Evolutionary conservation across 92 coral and sea anemone genomes (phyloP).

Genomic region (Palythoa grandiflora): DNA sequence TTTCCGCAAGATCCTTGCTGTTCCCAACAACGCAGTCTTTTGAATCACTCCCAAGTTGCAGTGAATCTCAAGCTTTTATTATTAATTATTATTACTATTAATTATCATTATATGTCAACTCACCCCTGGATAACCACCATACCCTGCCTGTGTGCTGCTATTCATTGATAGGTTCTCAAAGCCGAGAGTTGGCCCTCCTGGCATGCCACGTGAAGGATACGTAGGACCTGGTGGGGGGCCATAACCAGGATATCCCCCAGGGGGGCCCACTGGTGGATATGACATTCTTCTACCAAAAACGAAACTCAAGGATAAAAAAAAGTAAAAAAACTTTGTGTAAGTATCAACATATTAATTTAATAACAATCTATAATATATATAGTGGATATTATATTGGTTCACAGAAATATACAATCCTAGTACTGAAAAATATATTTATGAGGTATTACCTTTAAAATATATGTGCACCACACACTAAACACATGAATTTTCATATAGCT

Average conservation of each 20-base stretch:
- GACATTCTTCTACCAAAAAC: not conserved
- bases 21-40: too few species aligned
- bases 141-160: slow-evolving; percentile 1
- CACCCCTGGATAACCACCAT: slow-evolving; percentile 37
- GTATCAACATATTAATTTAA: not conserved
- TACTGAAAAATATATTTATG: too few species aligned
- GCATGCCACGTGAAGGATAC: slow-evolving; percentile 43
- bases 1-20: too few species aligned
- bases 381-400: too few species aligned
- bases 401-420: too few species aligned
- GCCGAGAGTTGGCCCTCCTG: slow-evolving; percentile 75
- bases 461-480: too few species aligned
- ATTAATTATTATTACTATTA: not conserved
- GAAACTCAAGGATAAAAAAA: not conserved
- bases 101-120: not conserved
- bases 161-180: slow-evolving; percentile 63
- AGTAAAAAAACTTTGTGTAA: not conserved
- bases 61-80: too few species aligned
- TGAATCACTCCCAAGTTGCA: too few species aligned
- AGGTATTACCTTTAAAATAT: too few species aligned
- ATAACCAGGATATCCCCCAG: slow-evolving; percentile 81
- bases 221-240: slow-evolving; percentile 63
- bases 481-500: too few species aligned
- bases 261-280: slow-evolving; percentile 62
- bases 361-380: too few species aligned